A percentile compares a stretch with the other conserved stretches of the same genome.
Conservation (phyloP, 35 echinoderm and acorn worm genomes). For the Amphiura filiformis region DNA sequence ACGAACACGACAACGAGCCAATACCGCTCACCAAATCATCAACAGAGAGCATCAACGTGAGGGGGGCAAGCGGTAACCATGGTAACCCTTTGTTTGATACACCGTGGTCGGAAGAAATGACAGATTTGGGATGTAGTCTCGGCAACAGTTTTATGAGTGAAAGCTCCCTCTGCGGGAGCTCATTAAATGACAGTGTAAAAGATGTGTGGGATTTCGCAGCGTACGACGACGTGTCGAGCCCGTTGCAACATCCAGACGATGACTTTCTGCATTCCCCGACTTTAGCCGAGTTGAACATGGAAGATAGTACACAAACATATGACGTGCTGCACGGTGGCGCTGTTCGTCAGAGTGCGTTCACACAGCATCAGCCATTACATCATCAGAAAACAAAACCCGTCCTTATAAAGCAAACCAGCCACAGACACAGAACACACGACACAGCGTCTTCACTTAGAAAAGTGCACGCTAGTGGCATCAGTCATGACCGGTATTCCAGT, state of each 20-base stretch:
- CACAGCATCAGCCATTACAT: not conserved
- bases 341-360: not conserved
- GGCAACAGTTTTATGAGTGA: slow-evolving; percentile 64
- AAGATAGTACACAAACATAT: slow-evolving; percentile 73
- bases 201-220: slow-evolving; percentile 69
- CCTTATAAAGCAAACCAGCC: not conserved
- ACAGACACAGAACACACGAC: not conserved
- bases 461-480: not conserved
- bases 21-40: slow-evolving; percentile 2
- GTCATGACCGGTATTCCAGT: not conserved
- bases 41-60: not conserved
- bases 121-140: slow-evolving; percentile 51
- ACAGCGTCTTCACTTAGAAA: not conserved
- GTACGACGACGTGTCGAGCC: slow-evolving; percentile 42
- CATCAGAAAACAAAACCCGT: not conserved
- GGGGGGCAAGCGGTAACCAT: not conserved
- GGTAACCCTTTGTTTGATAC: slow-evolving; percentile 66
- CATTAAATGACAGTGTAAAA: slow-evolving; percentile 59
- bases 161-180: slow-evolving; percentile 49
- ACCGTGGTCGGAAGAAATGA: slow-evolving; percentile 64
- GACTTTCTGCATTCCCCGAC: slow-evolving; percentile 67
- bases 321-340: not conserved
- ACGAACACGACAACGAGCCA: slow-evolving; percentile 45
- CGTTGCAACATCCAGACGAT: slow-evolving; percentile 38
- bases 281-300: slow-evolving; percentile 90